Conservation (phyloP, 2,113 vertebrate genomes). For the Proterorhinus semilunaris region DNA sequence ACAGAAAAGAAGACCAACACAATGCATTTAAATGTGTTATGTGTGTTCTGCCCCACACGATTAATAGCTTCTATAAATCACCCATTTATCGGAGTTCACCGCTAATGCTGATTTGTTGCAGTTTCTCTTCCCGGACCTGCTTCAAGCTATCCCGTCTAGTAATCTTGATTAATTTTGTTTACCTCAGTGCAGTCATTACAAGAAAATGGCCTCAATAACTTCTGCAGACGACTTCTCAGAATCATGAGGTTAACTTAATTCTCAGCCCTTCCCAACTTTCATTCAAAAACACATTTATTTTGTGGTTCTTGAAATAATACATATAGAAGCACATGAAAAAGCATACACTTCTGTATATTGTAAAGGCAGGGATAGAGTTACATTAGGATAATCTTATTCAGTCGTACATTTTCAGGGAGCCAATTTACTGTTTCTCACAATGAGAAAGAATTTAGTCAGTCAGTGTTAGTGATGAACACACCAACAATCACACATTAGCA, state of each 20-base stretch:
- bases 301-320: not conserved
- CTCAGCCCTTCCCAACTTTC: conserved; percentile 3
- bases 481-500: conserved; percentile 13
- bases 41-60: conserved; percentile 43
- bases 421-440: no score
- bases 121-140: conserved; percentile 32
- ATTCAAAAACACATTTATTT: not conserved
- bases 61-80: conserved; percentile 71
- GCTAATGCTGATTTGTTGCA: conserved; percentile 30
- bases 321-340: not conserved
- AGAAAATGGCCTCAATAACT: conserved; percentile 55
- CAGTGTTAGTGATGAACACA: not conserved
- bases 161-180: conserved; percentile 76
- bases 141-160: conserved; percentile 41
- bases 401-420: no score
- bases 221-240: conserved; percentile 29
- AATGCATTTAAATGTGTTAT: conserved; percentile 58
- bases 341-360: not conserved
- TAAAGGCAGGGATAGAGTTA: no score
- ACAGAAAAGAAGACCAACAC: conserved; percentile 12
- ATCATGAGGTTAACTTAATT: conserved; percentile 29
- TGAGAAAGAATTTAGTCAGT: not conserved
- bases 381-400: no score
- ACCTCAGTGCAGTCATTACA: conserved; percentile 46
- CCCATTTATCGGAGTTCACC: conserved; percentile 47